Conservation (phyloP, 2,113 vertebrate species). For the Oryzias curvinotus region DNA sequence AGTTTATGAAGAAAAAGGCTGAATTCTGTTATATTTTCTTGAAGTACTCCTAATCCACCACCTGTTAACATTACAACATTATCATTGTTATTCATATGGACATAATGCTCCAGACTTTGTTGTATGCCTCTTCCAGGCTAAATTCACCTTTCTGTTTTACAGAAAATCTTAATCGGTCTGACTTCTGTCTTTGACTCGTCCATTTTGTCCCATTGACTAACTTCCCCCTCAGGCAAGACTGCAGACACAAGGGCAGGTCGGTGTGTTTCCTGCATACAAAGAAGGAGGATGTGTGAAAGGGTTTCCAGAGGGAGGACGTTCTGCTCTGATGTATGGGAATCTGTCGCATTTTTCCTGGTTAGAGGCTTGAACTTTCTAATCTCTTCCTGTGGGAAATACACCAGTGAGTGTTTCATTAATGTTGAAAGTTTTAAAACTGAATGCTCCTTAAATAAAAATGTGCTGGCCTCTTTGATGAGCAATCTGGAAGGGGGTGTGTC, state of each 20-base stretch:
- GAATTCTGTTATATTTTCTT: background rate
- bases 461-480: background rate
- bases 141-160: conserved; percentile 15
- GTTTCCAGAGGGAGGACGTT: background rate
- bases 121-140: conserved; percentile 4
- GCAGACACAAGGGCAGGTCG: conserved; percentile 13
- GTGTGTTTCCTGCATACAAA: conserved; percentile 37
- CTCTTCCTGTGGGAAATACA: background rate
- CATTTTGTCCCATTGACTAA: conserved; percentile 28
- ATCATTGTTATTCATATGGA: background rate
- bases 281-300: conserved; percentile 2
- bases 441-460: background rate
- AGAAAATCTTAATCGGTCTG: conserved; percentile 23
- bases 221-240: conserved; percentile 23
- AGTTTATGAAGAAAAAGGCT: conserved; percentile 16
- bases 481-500: background rate
- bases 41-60: background rate
- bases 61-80: background rate
- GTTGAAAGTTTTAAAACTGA: conserved; percentile 3
- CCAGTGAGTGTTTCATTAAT: background rate
- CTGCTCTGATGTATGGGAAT: conserved; percentile 9
- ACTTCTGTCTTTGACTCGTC: conserved; percentile 22
- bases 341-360: background rate
- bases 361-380: background rate
- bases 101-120: background rate